A percentile compares a stretch with the other conserved stretches of the same genome.
Evolutionary conservation across 1,140 invertebrate genomes (phyloP).

Genomic region (Drosophila mayri): DNA sequence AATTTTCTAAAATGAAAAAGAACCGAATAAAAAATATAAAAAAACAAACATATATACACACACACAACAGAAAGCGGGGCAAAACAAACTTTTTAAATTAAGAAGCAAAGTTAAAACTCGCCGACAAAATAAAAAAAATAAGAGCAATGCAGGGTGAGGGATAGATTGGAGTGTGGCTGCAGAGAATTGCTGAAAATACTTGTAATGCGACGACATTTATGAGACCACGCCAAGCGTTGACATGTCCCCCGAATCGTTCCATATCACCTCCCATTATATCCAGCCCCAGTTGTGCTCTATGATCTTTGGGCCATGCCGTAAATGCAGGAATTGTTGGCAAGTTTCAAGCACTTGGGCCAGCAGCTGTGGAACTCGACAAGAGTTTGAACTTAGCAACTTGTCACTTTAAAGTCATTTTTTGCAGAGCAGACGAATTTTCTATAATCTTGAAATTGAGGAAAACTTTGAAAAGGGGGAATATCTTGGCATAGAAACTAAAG

Average conservation of each 20-base stretch:
- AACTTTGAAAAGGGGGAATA: neutral
- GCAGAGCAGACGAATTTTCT: neutral
- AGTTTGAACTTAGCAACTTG: conserved; percentile 13
- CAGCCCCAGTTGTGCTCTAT: conserved; percentile 14
- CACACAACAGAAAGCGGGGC: conserved; percentile 16
- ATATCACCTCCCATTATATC: conserved; percentile 28
- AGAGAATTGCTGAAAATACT: conserved; percentile 39
- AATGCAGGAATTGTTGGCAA: conserved; percentile 12
- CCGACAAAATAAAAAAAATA: conserved; percentile 48
- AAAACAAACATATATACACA: conserved; percentile 22
- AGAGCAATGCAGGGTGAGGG: conserved; percentile 13
- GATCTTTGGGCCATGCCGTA: conserved; percentile 29
- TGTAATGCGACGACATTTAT: conserved; percentile 57
- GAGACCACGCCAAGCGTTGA: conserved; percentile 45
- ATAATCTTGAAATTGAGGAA: neutral
- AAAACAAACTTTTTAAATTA: conserved; percentile 79
- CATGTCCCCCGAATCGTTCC: conserved; percentile 34
- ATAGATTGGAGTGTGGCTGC: conserved; percentile 34
- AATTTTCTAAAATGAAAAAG: conserved; percentile 61
- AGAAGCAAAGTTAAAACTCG: conserved; percentile 80
- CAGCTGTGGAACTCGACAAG: conserved; percentile 13
- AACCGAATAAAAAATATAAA: conserved; percentile 39
- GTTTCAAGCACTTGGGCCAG: conserved; percentile 23
- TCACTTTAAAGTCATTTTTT: conserved; percentile 9
- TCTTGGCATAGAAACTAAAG: too few species aligned